Evolutionary conservation across 92 coral and sea anemone species (phyloP), one percentile per base, ranked within the genome.

Genomic region (Palythoa caribaeorum): DNA sequence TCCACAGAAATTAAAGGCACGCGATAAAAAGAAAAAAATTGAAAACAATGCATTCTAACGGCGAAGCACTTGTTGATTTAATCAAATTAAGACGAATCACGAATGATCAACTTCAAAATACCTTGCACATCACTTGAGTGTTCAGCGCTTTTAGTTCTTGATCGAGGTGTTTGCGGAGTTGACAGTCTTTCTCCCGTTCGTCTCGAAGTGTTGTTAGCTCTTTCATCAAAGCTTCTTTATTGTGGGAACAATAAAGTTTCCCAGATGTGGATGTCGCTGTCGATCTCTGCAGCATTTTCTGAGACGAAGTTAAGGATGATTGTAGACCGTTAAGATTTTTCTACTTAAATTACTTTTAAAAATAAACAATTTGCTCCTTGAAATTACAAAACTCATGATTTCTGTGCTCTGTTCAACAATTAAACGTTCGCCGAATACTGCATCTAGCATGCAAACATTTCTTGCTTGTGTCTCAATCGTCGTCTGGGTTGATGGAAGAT

Each of bases 111-210:
- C 11, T 15, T 54, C 35, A 40, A 15, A 12, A 38, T 79, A 97
- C 99, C 97, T 95, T 97, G 60, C 89, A 84, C 77, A 88, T 91
- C 8, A 97, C 96, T 78, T 89, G 96, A 20, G 70, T 75, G 66
- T 90, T 97, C 1, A 96, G 89, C 13, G 88, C 88, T 79, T 87
- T 95, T 13, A 97, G 85, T 21, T 97, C 98, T 69, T 83, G 93
- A 78, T 97, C 98, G 15, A 92, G 90, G 72, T 90, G 92, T 89
- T 95, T 94, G n/a, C 95, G 90, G 6, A 75, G 89, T 17, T 95
- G 93, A 55, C 91, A 89, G 38, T 91, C 93, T 84, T 94, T 88
- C 59, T 97, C 97, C 21, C 93, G 90, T 54, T 87, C 92, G 35
- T 86, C 92, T 51, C 90, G 93, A 38, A 90, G 87, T 15, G 83